Base-by-base conservation (phyloP, 2,888 invertebrate species). In the Callimorpha dominula region DNA sequence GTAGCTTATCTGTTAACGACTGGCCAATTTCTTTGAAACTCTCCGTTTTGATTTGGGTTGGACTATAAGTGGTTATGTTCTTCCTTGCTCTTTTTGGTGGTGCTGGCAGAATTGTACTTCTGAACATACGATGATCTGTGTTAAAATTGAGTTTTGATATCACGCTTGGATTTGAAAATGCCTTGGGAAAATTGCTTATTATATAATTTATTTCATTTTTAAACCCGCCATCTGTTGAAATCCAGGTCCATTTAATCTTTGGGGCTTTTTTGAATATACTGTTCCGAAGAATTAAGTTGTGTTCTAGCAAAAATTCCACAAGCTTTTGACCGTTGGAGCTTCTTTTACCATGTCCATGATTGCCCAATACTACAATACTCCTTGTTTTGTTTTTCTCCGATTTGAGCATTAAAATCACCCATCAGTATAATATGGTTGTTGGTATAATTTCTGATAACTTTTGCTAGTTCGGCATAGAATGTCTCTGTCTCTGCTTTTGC, bases 231-330 rank as follows among this genome's bases (percentile, higher is more conserved):
- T n/a, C 54, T 54, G n/a, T 17, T n/a, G 54, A 54, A n/a, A 54
- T 54, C 54, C 54, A 54, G n/a, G 54, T 54, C n/a, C 54, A n/a
- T n/a, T 54, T 54, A n/a, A 4, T 54, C 5, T 54, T 54, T 54
- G n/a, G n/a, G n/a, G 17, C n/a, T 54, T 54, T n/a, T 54, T n/a
- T n/a, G n/a, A 60, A 60, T 60, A 60, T 60, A 60, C 60, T 60
- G 31, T 60, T 60, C 4, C 31, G 60, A 31, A 60, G 60, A 31
- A 31, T 60, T 60, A 60, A 31, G 31, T 60, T 31, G 60, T 60
- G 12, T 60, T 60, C 60, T 14, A 60, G 14, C 12, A 60, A 60
- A 14, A 60, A 60, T 14, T 60, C 31, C 12, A 60, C 12, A 31
- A 60, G 31, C 4, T 31, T 60, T 60, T 60, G 60, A 31, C 60